These are phyloP conservation scores for Spizaetus ornatus DNA, from an alignment of 2,113 vertebrate genomes.

Conservation along the genomic window DNA sequence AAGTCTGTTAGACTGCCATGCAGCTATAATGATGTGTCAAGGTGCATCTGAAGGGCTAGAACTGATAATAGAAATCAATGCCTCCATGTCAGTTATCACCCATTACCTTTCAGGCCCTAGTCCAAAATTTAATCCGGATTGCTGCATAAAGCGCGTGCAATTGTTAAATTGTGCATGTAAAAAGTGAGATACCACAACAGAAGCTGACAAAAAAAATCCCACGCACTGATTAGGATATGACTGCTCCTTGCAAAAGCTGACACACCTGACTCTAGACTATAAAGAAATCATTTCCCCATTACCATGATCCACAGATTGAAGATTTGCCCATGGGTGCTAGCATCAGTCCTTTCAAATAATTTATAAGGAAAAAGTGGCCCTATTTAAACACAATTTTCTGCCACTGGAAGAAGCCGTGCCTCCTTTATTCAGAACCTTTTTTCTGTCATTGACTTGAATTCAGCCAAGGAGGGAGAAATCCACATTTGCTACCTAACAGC, in stretches of 20 bases:
- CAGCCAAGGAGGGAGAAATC: background rate
- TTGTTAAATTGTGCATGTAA: background rate
- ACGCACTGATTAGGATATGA: background rate
- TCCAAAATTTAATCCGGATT: background rate
- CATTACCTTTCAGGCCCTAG: background rate
- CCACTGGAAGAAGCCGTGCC: background rate
- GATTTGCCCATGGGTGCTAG: background rate
- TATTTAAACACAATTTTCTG: background rate
- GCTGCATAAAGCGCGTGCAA: fast-evolving
- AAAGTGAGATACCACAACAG: background rate
- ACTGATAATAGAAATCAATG: background rate
- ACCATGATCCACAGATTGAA: background rate
- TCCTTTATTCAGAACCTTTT: background rate
- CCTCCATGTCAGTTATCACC: background rate
- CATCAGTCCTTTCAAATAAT: background rate
- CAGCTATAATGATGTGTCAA: background rate
- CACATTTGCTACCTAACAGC: background rate
- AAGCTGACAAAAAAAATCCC: background rate
- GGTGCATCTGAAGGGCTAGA: background rate
- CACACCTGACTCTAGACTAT: background rate
- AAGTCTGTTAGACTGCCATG: background rate
- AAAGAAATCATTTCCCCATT: background rate
- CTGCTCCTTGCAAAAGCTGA: background rate
- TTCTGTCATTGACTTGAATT: background rate
- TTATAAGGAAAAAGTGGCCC: background rate